phyloP scores from a whole-genome alignment of 2,113 vertebrate species.

The Beaufortia kweichowensis region DNA sequence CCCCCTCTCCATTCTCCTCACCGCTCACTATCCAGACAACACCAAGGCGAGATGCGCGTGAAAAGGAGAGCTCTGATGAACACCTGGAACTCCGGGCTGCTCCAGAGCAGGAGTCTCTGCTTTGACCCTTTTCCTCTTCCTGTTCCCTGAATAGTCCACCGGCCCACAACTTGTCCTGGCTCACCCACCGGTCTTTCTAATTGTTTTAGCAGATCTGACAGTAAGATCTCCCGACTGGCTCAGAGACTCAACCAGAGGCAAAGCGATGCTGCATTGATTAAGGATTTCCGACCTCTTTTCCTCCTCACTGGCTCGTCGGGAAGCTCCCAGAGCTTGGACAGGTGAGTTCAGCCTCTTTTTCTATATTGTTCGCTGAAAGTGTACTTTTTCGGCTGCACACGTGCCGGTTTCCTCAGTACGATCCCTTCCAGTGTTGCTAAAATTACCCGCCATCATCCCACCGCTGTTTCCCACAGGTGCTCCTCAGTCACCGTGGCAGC shows the following conservation, averaged over 20 bases:
- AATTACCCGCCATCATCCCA: constrained; percentile 10
- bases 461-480: constrained; percentile 20
- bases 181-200: constrained; percentile 8
- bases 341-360: constrained; percentile 74
- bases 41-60: constrained; percentile 51
- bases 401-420: background rate
- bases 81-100: constrained; percentile 65
- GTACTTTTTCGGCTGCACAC: background rate
- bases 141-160: constrained; percentile 49
- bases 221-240: constrained; percentile 77
- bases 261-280: constrained; percentile 81
- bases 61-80: constrained; percentile 56
- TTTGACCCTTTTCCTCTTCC: constrained; percentile 52
- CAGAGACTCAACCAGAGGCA: constrained; percentile 80
- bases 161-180: background rate
- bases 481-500: constrained; percentile 5
- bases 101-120: constrained; percentile 42
- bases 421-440: background rate
- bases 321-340: constrained; percentile 77
- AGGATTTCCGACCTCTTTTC: constrained; percentile 78
- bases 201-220: constrained; percentile 78
- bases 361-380: background rate
- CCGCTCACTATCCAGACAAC: constrained; percentile 51
- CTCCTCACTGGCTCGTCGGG: constrained; percentile 68
- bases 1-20: constrained; percentile 42